phyloP scores from a whole-genome alignment of 2,113 vertebrate genomes.

The Epinephelus cyanopodus region DNA sequence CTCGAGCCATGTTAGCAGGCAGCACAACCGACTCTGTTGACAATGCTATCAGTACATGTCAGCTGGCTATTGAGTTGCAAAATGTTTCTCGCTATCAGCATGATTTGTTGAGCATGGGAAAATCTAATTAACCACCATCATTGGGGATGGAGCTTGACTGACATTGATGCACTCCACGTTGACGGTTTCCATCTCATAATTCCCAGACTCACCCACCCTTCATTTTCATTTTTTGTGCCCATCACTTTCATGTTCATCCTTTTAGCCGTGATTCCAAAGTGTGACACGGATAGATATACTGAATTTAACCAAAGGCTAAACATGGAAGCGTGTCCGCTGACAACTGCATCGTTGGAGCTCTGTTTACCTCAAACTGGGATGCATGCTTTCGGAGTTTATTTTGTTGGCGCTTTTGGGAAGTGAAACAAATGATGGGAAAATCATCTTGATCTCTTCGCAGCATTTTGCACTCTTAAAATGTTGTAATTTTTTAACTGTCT shows the following conservation, averaged over 20 bases:
- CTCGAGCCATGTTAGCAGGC: constrained; percentile 49
- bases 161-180: constrained; percentile 63
- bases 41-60: constrained; percentile 72
- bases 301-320: constrained; percentile 57
- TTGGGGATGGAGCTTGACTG: constrained; percentile 65
- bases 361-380: constrained; percentile 23
- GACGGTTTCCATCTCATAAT: constrained; percentile 52
- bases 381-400: constrained; percentile 29
- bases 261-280: constrained; percentile 49
- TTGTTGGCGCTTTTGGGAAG: constrained; percentile 10
- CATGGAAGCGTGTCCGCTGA: constrained; percentile 40
- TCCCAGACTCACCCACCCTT: constrained; percentile 52
- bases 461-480: constrained; percentile 4
- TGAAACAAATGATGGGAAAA: constrained; percentile 7
- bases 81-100: constrained; percentile 67
- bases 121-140: constrained; percentile 77
- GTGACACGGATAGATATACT: constrained; percentile 44
- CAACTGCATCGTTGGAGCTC: constrained; percentile 19
- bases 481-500: constrained; percentile 11
- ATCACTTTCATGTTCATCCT: constrained; percentile 64
- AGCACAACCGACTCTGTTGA: constrained; percentile 56
- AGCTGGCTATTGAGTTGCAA: constrained; percentile 74
- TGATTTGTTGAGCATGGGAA: constrained; percentile 71
- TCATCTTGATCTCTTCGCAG: constrained; percentile 8
- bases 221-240: constrained; percentile 55